Conservation (phyloP, 2,113 vertebrate species). For the Asarcornis scutulata region DNA sequence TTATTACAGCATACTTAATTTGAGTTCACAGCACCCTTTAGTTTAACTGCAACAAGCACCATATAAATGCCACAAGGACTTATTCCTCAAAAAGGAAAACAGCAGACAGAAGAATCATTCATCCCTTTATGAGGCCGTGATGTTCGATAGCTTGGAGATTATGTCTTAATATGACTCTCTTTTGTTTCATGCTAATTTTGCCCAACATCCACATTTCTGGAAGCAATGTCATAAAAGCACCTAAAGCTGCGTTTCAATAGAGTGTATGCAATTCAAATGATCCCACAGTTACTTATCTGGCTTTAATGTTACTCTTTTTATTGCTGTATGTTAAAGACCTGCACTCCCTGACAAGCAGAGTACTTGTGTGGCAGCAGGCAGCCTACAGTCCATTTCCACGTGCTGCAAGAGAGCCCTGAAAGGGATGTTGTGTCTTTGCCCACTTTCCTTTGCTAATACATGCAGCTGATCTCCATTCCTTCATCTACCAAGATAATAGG, state of each 20-base stretch:
- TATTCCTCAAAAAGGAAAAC: not conserved
- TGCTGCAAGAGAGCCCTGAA: not conserved
- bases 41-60: not conserved
- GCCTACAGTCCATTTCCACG: not conserved
- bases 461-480: not conserved
- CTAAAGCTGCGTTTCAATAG: not conserved
- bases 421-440: not conserved
- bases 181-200: not conserved
- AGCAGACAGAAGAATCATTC: not conserved
- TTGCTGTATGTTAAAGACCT: not conserved
- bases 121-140: not conserved
- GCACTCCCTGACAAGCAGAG: not conserved
- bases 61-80: not conserved
- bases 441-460: not conserved
- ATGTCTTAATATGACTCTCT: not conserved
- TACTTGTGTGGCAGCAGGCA: not conserved
- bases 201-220: not conserved
- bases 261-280: not conserved
- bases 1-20: not conserved
- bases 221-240: not conserved
- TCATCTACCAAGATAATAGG: not conserved
- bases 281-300: not conserved
- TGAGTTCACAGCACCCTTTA: not conserved
- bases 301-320: not conserved
- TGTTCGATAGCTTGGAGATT: rapidly evolving